Base-by-base conservation (phyloP, 2,797 vertebrate species). In the Pipistrellus kuhlii region DNA sequence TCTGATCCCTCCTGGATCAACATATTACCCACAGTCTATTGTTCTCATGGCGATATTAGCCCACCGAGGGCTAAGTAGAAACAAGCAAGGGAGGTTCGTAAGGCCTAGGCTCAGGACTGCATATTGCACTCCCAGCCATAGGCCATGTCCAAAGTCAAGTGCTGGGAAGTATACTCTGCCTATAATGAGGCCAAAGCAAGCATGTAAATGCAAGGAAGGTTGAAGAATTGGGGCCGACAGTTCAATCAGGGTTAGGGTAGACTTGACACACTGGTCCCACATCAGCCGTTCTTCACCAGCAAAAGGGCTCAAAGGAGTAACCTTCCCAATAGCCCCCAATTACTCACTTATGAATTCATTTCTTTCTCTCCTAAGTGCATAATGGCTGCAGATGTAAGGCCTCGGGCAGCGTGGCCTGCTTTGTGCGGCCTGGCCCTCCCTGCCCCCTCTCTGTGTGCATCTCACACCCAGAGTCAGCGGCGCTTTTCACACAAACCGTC, bases 401-500 rank as follows among this genome's bases (percentile, higher is more conserved):
- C 23, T 30, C 15, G 7, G 2, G 44, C 41, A 44, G 71, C 9
- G 2, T 17, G 27, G 18, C 32, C 32, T 73, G 57, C 94, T 88
- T 46, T 66, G 55, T 38, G 51, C 75, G 38, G 35, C 71, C 57
- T 6, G 8, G 8, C n/a, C 30, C 8, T 85, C 80, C 66, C 44
- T 51, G 38, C 18, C 51, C 23, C 30, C 73, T 32, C 3, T 25
- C 32, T 73, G 51, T 75, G 38, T 53, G 5, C 15, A 9, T 72
- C 53, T 90, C 82, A 90, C 44, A 35, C 85, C 82, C 81, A 84
- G 75, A 62, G 32, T 71, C 46, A 62, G 78, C 75, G 20, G 35
- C 35, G 44, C 62, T 75, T 44, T 59, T 90, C 88, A 91, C 89
- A 93, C 83, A 85, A 35, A 73, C 76, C 20, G 8, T 90, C 86